Evolutionary conservation across 2,888 invertebrate species (phyloP).

Genomic region (Cheilosia variabilis): DNA sequence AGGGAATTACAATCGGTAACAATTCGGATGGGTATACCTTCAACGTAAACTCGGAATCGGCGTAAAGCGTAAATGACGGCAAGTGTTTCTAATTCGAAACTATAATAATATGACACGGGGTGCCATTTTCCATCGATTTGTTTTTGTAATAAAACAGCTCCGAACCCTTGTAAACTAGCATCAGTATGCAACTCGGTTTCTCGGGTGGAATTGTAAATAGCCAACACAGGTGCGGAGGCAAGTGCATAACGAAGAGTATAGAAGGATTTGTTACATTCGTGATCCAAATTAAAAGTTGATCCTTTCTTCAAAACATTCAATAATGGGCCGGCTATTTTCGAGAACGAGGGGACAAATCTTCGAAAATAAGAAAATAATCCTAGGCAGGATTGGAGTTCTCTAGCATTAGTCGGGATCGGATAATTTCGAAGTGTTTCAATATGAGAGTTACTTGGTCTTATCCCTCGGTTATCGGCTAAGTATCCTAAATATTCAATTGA

Average conservation of each 20-base stretch:
- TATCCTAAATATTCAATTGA: constrained; percentile 52
- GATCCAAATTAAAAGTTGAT: constrained; percentile 33
- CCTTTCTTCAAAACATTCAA: constrained; percentile 76
- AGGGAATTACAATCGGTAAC: too few relatives aligned
- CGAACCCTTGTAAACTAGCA: constrained; percentile 77
- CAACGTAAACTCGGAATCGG: too few relatives aligned
- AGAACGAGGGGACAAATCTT: constrained; percentile 28
- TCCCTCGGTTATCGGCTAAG: constrained; percentile 21
- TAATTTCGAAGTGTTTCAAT: constrained; percentile 20
- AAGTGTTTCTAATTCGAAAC: too few relatives aligned
- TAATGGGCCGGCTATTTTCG: constrained; percentile 75
- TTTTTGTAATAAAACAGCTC: constrained; percentile 76
- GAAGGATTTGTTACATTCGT: constrained; percentile 31
- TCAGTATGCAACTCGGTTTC: constrained; percentile 79
- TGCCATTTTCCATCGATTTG: constrained; percentile 75
- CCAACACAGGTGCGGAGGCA: constrained; percentile 75
- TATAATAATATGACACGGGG: constrained; percentile 78
- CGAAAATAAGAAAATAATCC: constrained; percentile 23
- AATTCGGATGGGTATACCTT: too few relatives aligned
- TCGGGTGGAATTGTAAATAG: constrained; percentile 76
- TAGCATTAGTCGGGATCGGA: constrained; percentile 27
- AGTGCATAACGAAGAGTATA: constrained; percentile 39
- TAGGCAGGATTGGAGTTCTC: constrained; percentile 13
- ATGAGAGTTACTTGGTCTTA: constrained; percentile 34
- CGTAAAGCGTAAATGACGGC: too few relatives aligned